Base-by-base conservation (phyloP, 2,888 invertebrate genomes). In the Tenthredo livida region DNA sequence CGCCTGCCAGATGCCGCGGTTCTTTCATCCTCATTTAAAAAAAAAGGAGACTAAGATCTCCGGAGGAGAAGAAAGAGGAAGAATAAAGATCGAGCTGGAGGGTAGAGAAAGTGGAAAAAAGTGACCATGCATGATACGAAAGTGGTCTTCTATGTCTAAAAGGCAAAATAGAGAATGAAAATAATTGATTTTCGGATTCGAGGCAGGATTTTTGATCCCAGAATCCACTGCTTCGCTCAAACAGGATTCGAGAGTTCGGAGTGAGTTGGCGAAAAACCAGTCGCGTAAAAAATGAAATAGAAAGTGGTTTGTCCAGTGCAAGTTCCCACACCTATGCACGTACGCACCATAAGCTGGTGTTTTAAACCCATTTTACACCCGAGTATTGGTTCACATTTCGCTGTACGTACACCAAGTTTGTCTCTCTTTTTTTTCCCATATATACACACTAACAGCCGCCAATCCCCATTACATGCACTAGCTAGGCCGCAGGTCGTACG, bases 221-320 rank as follows among this genome's bases (percentile, higher is more conserved):
- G 37, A 37, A 72, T 72, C 3, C 7, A 72, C 37, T 17, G 37
- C 37, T 21, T 10, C 0, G 2, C 12, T 61, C 15, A 47, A 47
- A 47, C 12, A 47, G 15, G 12, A 61, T 10, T n/a, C 21, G 61
- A 61, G 61, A 61, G 61, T 37, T 9, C 9, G 33, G 54, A n/a
- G 40, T 40, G 40, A 80, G 61, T 61, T 37, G 80, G 80, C 61
- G 37, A 40, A 61, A 61, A 80, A 61, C 61, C n/a, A 61, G 80
- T 80, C 58, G 40, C 15, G 58, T 88, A 90, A 92, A 89, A 89
- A 90, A 90, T 90, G 88, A 92, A 91, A 90, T 91, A 92, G 93
- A 93, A 93, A 93, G 93, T 92, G 91, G 93, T 93, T 90, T 90
- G 91, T 91, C 92, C 91, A 89, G 93, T 92, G 91, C 91, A 80